Evolutionary conservation across 2,888 invertebrate genomes (phyloP).

Genomic region (Scaptomyza flava): DNA sequence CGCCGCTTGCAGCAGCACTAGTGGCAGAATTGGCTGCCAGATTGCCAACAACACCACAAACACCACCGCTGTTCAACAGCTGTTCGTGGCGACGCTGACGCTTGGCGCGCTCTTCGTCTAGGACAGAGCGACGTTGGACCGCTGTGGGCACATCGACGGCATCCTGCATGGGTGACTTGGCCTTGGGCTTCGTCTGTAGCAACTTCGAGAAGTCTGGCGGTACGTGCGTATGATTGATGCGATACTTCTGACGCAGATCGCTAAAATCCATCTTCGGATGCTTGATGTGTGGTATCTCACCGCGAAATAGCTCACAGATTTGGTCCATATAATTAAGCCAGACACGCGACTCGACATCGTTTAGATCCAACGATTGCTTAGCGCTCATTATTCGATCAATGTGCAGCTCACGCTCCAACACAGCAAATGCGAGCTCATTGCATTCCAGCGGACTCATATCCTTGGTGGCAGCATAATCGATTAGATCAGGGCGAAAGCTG

Average conservation of each 20-base stretch:
- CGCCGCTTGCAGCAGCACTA: not conserved
- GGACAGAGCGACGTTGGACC: conserved; percentile 80
- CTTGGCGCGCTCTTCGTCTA: conserved; percentile 83
- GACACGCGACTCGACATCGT: conserved; percentile 81
- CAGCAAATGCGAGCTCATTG: conserved; percentile 93
- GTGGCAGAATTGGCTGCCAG: not conserved
- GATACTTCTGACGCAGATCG: conserved; percentile 83
- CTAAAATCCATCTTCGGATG: conserved; percentile 88
- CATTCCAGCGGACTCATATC: conserved; percentile 88
- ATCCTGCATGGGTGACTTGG: conserved; percentile 83
- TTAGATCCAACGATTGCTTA: conserved; percentile 86
- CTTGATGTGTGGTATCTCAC: conserved; percentile 94
- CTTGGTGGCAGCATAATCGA: conserved; percentile 89
- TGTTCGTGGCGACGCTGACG: conserved; percentile 82
- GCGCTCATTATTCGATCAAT: conserved; percentile 90
- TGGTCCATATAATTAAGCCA: conserved; percentile 93
- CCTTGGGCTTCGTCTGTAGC: conserved; percentile 81
- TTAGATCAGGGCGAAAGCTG: conserved; percentile 95
- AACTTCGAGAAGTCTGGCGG: conserved; percentile 83
- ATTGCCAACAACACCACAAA: not conserved
- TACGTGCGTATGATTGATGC: conserved; percentile 79
- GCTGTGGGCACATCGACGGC: conserved; percentile 80
- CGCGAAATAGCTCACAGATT: conserved; percentile 95
- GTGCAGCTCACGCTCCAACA: conserved; percentile 93
- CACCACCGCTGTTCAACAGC: conserved; percentile 61